phyloP scores from a whole-genome alignment of 2,797 vertebrate species.

The Rhadinocentrus ornatus region DNA sequence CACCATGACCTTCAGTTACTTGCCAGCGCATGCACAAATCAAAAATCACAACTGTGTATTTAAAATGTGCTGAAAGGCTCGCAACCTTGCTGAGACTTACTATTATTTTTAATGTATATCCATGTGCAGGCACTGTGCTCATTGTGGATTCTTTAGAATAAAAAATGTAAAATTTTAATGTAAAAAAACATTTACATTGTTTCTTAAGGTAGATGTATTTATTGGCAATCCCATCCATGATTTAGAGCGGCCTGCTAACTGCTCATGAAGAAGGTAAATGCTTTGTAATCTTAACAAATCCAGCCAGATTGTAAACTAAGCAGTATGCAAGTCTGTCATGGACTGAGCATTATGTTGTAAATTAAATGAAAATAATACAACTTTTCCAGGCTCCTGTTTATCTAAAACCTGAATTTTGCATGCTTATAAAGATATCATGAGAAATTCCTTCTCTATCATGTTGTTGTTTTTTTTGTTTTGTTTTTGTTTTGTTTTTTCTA shows the following conservation, averaged over 20 bases:
- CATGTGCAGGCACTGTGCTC: conserved; percentile 58
- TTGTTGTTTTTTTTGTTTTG: conserved; percentile 7
- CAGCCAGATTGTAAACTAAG: conserved; percentile 44
- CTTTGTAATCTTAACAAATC: conserved; percentile 51
- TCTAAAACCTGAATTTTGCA: conserved; percentile 10
- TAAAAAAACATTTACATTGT: conserved; percentile 42
- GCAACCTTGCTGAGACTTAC: conserved; percentile 15
- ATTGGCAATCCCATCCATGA: conserved; percentile 14
- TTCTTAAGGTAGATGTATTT: conserved; percentile 38
- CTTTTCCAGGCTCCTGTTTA: conserved; percentile 24
- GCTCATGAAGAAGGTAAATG: conserved; percentile 18
- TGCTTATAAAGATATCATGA: conserved; percentile 7
- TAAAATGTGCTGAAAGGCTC: conserved; percentile 30
- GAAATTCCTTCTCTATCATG: not conserved
- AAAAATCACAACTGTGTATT: conserved; percentile 35
- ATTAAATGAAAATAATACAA: conserved; percentile 59
- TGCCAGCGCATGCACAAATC: conserved; percentile 54
- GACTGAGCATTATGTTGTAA: conserved; percentile 63
- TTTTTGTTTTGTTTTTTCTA: no score
- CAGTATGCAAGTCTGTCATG: conserved; percentile 30
- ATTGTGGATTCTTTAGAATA: conserved; percentile 51
- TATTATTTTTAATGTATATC: conserved; percentile 43
- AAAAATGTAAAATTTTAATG: conserved; percentile 48
- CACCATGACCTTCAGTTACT: conserved; percentile 41
- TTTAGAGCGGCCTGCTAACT: conserved; percentile 38